Conservation (phyloP, 2,113 vertebrate species). For the Phaethon lepturus region DNA sequence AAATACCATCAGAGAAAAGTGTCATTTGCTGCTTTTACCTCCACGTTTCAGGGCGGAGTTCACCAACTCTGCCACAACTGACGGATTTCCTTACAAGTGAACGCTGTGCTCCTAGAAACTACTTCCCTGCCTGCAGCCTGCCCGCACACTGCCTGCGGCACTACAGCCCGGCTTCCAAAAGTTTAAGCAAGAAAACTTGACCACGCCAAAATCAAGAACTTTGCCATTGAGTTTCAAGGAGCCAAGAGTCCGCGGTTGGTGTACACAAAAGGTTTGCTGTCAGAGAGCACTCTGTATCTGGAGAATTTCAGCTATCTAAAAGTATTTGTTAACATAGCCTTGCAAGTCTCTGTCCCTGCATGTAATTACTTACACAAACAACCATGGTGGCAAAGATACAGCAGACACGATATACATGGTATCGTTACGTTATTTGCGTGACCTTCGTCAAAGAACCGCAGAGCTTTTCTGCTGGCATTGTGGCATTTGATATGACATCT, state of each 20-base stretch:
- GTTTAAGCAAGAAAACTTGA: background rate
- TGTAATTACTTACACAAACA: background rate
- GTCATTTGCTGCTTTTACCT: background rate
- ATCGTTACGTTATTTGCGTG: background rate
- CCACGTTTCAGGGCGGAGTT: slow-evolving; percentile 22
- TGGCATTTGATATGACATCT: background rate
- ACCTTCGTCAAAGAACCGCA: background rate
- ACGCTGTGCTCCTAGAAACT: background rate
- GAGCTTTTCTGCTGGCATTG: background rate
- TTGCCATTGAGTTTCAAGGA: background rate
- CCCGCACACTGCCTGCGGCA: accelerated
- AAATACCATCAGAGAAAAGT: background rate
- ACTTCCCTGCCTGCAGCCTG: background rate
- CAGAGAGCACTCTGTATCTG: accelerated
- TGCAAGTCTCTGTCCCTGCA: background rate
- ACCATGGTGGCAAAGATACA: background rate
- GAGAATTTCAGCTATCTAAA: background rate
- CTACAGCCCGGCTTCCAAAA: accelerated
- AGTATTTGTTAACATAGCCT: background rate
- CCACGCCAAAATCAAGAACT: background rate
- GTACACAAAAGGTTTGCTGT: background rate
- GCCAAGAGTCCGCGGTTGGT: background rate
- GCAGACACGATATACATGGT: accelerated
- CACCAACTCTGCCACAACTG: background rate
- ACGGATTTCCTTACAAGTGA: background rate